Base-by-base conservation (phyloP, 1,140 invertebrate genomes). In the Drosophila kepulauana region DNA sequence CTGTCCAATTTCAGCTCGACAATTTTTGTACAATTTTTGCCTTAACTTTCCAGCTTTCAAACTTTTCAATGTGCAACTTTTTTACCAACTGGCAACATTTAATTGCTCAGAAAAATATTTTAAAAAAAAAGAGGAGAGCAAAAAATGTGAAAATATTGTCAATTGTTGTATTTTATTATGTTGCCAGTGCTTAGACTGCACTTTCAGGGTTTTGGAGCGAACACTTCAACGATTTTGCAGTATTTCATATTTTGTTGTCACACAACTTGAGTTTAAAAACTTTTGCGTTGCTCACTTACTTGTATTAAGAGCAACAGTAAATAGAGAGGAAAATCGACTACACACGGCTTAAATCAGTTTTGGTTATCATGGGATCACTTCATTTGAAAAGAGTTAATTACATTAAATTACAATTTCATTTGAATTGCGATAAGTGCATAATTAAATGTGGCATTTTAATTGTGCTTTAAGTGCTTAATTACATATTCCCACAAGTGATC, bases 21-120 rank as follows among this genome's bases (percentile, higher is more conserved):
- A 56, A 69, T 74, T 78, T 25, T 81, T 81, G 5, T 46, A 62
- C 49, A 49, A 66, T 78, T 81, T 81, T 63, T 62, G 62, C 49
- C 67, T 49, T 49, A 85, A 84, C 81, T 86, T 87, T 73, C 35
- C 2, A 41, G 80, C 51, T 69, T 20, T 63, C 46, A 67, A 88
- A 88, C 77, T 88, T 88, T 88, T 77, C 85, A 57, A 70, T 80
- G 77, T 51, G 56, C 64, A 87, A 87, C 80, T 87, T 87, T 85
- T 72, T 62, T 74, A 74, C 67, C 77, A 89, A 88, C 85, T 88
- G 85, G 85, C 66, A 88, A 89, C 85, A 88, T 89, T 88, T 88
- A 88, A 88, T 88, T 88, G 84, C 84, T 88, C 85, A 84, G 77
- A 87, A 87, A 87, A 88, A 88, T 81, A 89, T 84, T 87, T 79